Evolutionary conservation across 2,113 vertebrate species (phyloP), one percentile per base, ranked within the genome.

Genomic region (Chionodraco myersi): DNA sequence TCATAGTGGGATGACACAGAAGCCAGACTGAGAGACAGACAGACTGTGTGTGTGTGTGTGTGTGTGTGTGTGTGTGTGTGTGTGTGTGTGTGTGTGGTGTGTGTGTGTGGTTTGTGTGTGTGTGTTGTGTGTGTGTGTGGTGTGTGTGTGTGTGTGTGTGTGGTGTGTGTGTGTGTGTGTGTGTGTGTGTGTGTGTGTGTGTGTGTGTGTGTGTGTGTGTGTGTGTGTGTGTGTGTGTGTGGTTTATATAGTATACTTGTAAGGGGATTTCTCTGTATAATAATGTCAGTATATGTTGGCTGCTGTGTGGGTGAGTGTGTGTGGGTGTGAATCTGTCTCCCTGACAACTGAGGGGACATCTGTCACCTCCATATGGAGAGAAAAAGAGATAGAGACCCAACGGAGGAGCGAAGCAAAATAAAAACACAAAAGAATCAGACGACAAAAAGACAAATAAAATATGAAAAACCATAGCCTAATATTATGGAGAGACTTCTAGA

Each of bases 331-430:
- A 63, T 79, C 64, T 44, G 85, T 85, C 73, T 88, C 83, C 75
- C 76, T 90, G 81, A 87, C 80, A 85, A 90, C 87, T 71, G 83
- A 84, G 78, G 62, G 63, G 86, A 86, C 89, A 92, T 90, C 90
- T 92, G 90, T 85, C 85, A 87, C 83, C 58, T 91, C 89, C 89
- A 79, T 92, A 91, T 90, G 91, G 91, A 86, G 59, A 52, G 45
- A 58, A 51, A 75, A 1, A 3, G 47, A 84, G 54, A 78, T n/a
- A 61, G 47, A 79, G 49, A n/a, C 81, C 85, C 49, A 78, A 10
- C 77, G 52, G 48, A 61, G 60, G 16, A 18, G 45, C 10, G 10
- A 11, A 49, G 18, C 4, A 7, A 11, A 47, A 36, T 21, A 62
- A 64, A 6, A 61, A 62, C 44, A 34, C 6, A 61, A 51, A 71